phyloP scores from a whole-genome alignment of 92 coral and sea anemone genomes.

The Paragorgia papillata region DNA sequence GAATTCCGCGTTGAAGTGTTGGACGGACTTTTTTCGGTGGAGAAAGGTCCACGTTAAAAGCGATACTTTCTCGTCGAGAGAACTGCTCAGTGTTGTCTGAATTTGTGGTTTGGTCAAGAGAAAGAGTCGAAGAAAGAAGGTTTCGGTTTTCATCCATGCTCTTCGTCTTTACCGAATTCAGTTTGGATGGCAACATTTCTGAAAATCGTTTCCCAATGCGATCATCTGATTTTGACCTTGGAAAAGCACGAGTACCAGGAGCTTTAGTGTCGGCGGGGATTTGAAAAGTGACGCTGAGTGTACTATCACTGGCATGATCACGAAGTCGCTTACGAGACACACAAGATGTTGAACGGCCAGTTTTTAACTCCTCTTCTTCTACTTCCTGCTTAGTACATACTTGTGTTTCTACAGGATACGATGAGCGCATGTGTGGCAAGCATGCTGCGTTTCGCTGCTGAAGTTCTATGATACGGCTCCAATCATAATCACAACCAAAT shows the following conservation, averaged over 20 bases:
- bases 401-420: constrained; percentile 94
- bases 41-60: constrained; percentile 77
- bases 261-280: constrained; percentile 50
- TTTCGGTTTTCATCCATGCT: constrained; percentile 32
- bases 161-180: constrained; percentile 29
- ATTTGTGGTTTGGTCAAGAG: background rate
- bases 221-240: constrained; percentile 60
- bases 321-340: constrained; percentile 29
- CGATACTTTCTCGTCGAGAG: constrained; percentile 69
- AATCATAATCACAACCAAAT: constrained; percentile 65
- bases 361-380: constrained; percentile 57
- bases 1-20: constrained; percentile 7
- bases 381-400: constrained; percentile 62
- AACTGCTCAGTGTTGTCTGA: constrained; percentile 6
- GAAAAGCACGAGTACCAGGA: background rate
- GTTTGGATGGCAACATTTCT: constrained; percentile 47
- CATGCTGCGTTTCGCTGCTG: constrained; percentile 84
- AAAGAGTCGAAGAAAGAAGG: constrained; percentile 1
- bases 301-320: constrained; percentile 37
- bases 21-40: constrained; percentile 62
- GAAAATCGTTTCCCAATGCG: constrained; percentile 28
- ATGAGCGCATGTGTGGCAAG: constrained; percentile 91
- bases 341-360: background rate
- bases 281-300: constrained; percentile 43
- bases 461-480: constrained; percentile 85